Evolutionary conservation across 2,888 invertebrate genomes (phyloP).

Genomic region (Vesta saturnalis): DNA sequence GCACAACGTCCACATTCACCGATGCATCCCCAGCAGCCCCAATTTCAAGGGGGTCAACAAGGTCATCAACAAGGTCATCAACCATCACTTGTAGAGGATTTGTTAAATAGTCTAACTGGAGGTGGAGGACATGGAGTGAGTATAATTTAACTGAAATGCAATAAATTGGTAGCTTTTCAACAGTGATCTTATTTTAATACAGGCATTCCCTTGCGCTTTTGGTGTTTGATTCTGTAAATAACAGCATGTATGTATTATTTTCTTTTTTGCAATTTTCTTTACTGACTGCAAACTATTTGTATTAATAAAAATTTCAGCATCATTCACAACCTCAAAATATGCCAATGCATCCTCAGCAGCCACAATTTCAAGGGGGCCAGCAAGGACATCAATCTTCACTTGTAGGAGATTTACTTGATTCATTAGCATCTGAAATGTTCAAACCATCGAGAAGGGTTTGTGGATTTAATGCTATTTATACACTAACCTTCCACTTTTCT

Average conservation of each 20-base stretch:
- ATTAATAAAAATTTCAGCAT: slow-evolving; percentile 11
- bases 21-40: background rate
- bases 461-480: background rate
- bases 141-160: background rate
- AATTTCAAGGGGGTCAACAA: background rate
- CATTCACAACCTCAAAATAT: slow-evolving; percentile 28
- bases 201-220: background rate
- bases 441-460: slow-evolving; percentile 3
- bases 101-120: slow-evolving; percentile 30
- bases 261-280: background rate
- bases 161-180: background rate
- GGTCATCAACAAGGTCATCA: background rate
- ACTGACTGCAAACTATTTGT: background rate
- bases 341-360: slow-evolving; percentile 35
- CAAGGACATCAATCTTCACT: slow-evolving; percentile 11
- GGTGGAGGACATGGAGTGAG: slow-evolving; percentile 18
- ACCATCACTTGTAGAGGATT: too few species aligned
- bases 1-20: background rate
- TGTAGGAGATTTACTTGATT: background rate
- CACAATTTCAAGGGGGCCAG: slow-evolving; percentile 30
- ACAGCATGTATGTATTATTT: slow-evolving; percentile 14
- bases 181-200: background rate
- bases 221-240: slow-evolving; percentile 6
- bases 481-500: background rate
- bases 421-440: background rate